phyloP scores from a whole-genome alignment of 2,888 invertebrate genomes.

The Tiliacea citrago region DNA sequence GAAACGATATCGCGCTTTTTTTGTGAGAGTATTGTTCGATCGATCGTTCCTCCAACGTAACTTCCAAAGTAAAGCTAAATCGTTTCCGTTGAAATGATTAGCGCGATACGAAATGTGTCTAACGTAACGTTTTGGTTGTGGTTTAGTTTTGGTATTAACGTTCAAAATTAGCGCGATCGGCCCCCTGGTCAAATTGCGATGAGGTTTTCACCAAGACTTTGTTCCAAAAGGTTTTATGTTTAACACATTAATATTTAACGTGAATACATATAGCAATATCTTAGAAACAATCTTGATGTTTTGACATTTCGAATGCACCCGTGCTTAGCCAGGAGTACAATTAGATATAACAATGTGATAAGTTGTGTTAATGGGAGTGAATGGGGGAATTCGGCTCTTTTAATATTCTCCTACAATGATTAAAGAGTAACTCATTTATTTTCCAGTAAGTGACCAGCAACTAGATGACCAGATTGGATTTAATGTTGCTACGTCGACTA shows the following conservation, averaged over 20 bases:
- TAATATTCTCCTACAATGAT: not conserved
- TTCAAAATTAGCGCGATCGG: no score
- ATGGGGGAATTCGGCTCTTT: not conserved
- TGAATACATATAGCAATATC: not conserved
- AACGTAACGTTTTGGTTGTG: no score
- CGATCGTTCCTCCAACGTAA: no score
- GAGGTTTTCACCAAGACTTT: not conserved
- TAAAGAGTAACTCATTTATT: not conserved
- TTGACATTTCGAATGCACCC: not conserved
- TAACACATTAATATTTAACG: not conserved
- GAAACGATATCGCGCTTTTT: no score
- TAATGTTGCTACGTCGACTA: conserved; percentile 70
- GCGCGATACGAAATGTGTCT: no score
- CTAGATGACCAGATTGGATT: conserved; percentile 76
- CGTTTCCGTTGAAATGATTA: no score
- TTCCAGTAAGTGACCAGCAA: conserved; percentile 61
- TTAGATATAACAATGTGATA: not conserved
- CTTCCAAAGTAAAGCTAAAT: no score
- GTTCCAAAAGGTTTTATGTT: not conserved
- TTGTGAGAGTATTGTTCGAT: no score
- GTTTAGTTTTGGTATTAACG: no score
- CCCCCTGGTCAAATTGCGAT: not conserved
- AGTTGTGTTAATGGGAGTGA: not conserved
- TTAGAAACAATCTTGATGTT: not conserved
- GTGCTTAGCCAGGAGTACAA: no score